These are phyloP conservation scores for Andrena haemorrhoa DNA, from an alignment of 2,888 invertebrate species.

Conservation along the genomic window DNA sequence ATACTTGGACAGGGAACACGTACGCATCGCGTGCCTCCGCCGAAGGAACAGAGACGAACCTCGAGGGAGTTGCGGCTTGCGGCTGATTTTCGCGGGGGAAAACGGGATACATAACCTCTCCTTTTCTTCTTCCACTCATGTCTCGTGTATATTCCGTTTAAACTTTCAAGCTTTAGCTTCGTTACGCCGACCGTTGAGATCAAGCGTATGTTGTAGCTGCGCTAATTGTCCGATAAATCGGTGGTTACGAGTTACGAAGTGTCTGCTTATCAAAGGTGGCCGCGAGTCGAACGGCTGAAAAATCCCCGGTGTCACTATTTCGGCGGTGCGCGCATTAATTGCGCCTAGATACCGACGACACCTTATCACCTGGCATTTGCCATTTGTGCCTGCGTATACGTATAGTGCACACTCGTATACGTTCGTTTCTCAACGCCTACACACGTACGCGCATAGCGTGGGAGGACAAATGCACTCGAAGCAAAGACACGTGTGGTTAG, in stretches of 20 bases:
- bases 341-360: constrained; percentile 77
- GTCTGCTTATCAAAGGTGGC: too few species aligned
- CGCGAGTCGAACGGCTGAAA: too few species aligned
- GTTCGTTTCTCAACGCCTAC: constrained; percentile 60
- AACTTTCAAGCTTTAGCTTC: too few species aligned
- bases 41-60: constrained; percentile 15
- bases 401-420: too few species aligned
- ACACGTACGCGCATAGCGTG: too few species aligned
- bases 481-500: too few species aligned
- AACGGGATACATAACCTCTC: constrained; percentile 24
- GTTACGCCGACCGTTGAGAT: too few species aligned
- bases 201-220: too few species aligned
- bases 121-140: not conserved
- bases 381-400: constrained; percentile 62
- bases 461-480: too few species aligned
- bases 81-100: constrained; percentile 6
- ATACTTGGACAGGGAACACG: constrained; percentile 33
- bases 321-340: constrained; percentile 71
- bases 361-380: constrained; percentile 78
- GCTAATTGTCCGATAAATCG: too few species aligned
- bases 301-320: too few species aligned
- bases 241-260: too few species aligned
- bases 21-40: constrained; percentile 12
- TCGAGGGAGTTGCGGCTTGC: constrained; percentile 13
- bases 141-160: not conserved